Percentiles rank a stretch among this genome's conserved stretches.
Conservation (phyloP, 2,888 invertebrate species). For the Ochlodes sylvanus region DNA sequence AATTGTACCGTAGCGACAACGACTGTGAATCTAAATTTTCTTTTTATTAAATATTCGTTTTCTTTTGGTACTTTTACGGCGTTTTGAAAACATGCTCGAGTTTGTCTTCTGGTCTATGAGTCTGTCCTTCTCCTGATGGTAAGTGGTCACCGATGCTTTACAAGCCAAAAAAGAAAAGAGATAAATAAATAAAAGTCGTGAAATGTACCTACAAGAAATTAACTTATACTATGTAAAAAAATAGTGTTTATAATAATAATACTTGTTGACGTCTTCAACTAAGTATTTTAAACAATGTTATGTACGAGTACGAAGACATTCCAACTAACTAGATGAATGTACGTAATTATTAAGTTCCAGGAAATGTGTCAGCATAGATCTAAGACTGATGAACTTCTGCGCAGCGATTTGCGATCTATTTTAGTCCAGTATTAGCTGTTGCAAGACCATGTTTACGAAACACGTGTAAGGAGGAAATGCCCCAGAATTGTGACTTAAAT, state of each 20-base stretch:
- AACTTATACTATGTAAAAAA: too few species aligned
- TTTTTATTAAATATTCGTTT: slow-evolving; percentile 23
- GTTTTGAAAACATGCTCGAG: neutral
- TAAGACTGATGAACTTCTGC: slow-evolving; percentile 73
- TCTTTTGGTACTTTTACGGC: neutral
- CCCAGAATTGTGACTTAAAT: slow-evolving; percentile 34
- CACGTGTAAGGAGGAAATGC: slow-evolving; percentile 38
- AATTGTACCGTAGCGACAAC: slow-evolving; percentile 39
- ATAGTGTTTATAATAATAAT: too few species aligned
- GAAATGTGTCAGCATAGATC: slow-evolving; percentile 57
- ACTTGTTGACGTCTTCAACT: too few species aligned
- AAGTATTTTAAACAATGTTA: too few species aligned
- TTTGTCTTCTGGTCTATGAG: too few species aligned
- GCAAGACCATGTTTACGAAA: slow-evolving; percentile 40
- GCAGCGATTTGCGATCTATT: slow-evolving; percentile 67
- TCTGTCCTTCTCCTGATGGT: too few species aligned
- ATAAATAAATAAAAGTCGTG: too few species aligned
- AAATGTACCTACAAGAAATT: too few species aligned
- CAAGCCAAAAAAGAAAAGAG: too few species aligned
- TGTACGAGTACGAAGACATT: too few species aligned
- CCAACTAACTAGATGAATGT: neutral
- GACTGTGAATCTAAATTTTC: slow-evolving; percentile 42
- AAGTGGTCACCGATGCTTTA: too few species aligned
- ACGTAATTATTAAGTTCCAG: slow-evolving; percentile 24
- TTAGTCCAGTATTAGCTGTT: slow-evolving; percentile 42